A percentile compares a stretch with the other conserved stretches of the same genome.
These are phyloP conservation scores for Otocyon megalotis DNA, from an alignment of 2,113 vertebrate genomes.

Conservation along the genomic window DNA sequence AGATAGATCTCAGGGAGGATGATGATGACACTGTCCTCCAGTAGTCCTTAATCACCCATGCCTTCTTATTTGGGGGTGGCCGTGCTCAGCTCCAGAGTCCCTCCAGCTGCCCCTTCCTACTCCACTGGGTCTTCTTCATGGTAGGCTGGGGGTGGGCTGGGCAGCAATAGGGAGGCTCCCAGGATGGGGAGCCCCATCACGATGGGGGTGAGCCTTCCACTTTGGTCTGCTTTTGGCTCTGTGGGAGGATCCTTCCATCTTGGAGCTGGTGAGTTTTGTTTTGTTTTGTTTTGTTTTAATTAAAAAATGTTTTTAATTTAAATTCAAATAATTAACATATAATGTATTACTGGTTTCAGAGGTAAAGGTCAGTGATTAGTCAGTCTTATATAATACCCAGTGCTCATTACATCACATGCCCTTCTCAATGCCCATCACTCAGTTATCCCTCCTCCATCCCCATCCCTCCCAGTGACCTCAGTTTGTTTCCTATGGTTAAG, in stretches of 20 bases:
- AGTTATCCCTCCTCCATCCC: too few species aligned
- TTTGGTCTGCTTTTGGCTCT: background rate
- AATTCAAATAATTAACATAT: too few species aligned
- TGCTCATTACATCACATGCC: too few species aligned
- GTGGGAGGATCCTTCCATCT: background rate
- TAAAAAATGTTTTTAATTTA: too few species aligned
- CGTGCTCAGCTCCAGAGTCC: constrained; percentile 91
- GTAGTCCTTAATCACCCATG: constrained; percentile 90
- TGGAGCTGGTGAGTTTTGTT: too few species aligned
- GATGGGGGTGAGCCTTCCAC: background rate
- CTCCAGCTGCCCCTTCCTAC: constrained; percentile 93
- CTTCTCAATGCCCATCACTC: too few species aligned
- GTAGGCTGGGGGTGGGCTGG: constrained; percentile 75
- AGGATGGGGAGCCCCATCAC: background rate
- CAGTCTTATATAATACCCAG: too few species aligned
- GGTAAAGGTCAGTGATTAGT: too few species aligned
- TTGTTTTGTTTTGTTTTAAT: too few species aligned
- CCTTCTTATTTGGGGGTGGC: constrained; percentile 88
- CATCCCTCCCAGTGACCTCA: too few species aligned
- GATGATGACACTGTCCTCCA: constrained; percentile 91
- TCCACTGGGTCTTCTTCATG: constrained; percentile 91
- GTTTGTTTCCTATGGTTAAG: too few species aligned
- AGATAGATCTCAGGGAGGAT: constrained; percentile 90
- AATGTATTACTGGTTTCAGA: too few species aligned
- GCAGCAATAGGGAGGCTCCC: background rate